These are phyloP conservation scores for Haliclona indistincta DNA, from an alignment of 37 sponge, comb jelly and placozoan species.

Conservation along the genomic window DNA sequence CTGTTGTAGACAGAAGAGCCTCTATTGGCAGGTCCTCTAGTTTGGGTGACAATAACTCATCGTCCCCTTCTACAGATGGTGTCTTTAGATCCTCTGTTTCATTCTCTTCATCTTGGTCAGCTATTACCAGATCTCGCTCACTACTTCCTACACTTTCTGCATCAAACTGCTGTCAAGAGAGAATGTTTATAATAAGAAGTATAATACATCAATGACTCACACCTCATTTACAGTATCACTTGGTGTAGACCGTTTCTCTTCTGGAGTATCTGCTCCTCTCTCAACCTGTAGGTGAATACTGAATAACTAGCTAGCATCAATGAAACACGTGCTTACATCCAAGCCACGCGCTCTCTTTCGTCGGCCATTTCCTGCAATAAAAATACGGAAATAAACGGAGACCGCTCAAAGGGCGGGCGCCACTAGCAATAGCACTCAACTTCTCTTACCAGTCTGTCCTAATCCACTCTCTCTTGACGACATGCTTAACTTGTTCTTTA, in stretches of 20 bases:
- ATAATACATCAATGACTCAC: neutral
- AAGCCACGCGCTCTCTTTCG: conserved; percentile 4
- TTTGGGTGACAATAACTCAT: neutral
- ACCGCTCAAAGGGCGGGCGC: too few relatives aligned
- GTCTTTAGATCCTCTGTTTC: neutral
- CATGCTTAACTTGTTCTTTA: too few relatives aligned
- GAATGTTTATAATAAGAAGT: neutral
- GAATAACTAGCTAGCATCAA: neutral
- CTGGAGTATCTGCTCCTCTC: neutral
- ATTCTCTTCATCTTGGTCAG: neutral
- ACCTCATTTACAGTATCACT: neutral
- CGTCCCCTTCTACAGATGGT: too few relatives aligned
- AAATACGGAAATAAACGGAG: conserved; percentile 10
- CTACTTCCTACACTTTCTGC: conserved; percentile 9
- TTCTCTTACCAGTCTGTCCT: too few relatives aligned
- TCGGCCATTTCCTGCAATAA: neutral
- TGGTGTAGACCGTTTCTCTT: neutral
- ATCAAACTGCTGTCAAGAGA: conserved; percentile 6
- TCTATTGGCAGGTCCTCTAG: conserved; percentile 57
- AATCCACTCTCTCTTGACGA: too few relatives aligned
- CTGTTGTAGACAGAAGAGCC: conserved; percentile 25
- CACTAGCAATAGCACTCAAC: too few relatives aligned
- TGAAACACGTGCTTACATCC: neutral
- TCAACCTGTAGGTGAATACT: neutral
- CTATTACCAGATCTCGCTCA: neutral